Evolutionary conservation across 2,797 vertebrate species (phyloP).

Genomic region (Chrysocyon brachyurus): DNA sequence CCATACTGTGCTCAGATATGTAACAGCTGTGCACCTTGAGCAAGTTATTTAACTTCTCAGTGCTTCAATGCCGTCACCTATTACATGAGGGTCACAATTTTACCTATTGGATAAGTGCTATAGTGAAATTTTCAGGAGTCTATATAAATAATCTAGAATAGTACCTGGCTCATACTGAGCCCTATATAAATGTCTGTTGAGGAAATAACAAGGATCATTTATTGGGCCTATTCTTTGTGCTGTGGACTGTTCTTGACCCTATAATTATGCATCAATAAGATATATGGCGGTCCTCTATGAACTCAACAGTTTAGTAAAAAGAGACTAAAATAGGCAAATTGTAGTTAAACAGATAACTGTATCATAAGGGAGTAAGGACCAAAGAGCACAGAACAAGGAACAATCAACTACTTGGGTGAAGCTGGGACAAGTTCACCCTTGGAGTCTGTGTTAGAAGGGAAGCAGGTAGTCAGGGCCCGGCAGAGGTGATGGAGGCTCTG

Average conservation of each 20-base stretch:
- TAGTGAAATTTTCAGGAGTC: background rate
- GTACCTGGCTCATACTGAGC: background rate
- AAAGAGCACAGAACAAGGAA: background rate
- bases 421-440: background rate
- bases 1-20: background rate
- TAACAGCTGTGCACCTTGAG: background rate
- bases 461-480: background rate
- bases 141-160: conserved; percentile 51
- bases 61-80: background rate
- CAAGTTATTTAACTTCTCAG: background rate
- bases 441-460: background rate
- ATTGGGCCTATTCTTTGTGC: background rate
- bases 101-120: background rate
- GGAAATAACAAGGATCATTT: background rate
- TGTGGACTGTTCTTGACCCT: background rate
- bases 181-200: background rate
- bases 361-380: background rate
- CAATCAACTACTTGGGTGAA: background rate
- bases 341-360: background rate
- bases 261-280: background rate
- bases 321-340: background rate
- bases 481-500: background rate
- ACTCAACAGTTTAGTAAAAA: background rate
- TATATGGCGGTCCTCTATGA: background rate
- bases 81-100: background rate